phyloP scores from a whole-genome alignment of 2,113 vertebrate genomes.

The Chaetura pelagica region DNA sequence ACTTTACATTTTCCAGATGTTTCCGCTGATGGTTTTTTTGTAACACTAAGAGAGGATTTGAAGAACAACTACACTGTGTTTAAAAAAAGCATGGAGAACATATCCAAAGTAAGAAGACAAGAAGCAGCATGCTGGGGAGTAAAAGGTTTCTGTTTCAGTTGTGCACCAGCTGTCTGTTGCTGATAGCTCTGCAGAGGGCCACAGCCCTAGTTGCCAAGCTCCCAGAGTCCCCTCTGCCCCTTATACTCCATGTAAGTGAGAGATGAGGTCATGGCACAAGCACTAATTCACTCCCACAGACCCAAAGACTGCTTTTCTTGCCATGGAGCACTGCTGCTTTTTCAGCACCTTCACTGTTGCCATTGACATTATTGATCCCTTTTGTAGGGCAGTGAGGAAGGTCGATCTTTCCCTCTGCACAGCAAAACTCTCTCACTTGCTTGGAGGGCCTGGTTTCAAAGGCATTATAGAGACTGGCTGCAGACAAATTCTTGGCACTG shows the following conservation, averaged over 20 bases:
- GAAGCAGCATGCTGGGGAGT: rapidly evolving
- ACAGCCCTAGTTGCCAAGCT: neutral
- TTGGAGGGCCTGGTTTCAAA: neutral
- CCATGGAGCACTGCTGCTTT: rapidly evolving
- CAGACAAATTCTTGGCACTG: neutral
- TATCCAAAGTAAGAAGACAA: neutral
- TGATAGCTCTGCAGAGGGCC: neutral
- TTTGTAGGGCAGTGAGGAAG: neutral
- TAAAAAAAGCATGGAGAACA: neutral
- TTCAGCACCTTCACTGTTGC: neutral
- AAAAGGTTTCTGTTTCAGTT: neutral
- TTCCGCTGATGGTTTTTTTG: neutral
- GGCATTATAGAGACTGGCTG: neutral
- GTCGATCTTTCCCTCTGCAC: neutral
- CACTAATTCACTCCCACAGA: neutral
- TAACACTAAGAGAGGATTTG: neutral
- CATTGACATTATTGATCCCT: neutral
- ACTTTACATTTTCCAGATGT: neutral
- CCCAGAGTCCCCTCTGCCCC: neutral
- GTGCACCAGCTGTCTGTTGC: neutral
- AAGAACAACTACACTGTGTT: neutral
- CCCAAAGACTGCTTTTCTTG: neutral
- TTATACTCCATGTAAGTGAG: neutral
- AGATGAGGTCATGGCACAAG: neutral
- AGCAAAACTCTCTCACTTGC: neutral